These are phyloP conservation scores for Laodelphax striatellus DNA, from an alignment of 1,140 invertebrate genomes.

Conservation along the genomic window DNA sequence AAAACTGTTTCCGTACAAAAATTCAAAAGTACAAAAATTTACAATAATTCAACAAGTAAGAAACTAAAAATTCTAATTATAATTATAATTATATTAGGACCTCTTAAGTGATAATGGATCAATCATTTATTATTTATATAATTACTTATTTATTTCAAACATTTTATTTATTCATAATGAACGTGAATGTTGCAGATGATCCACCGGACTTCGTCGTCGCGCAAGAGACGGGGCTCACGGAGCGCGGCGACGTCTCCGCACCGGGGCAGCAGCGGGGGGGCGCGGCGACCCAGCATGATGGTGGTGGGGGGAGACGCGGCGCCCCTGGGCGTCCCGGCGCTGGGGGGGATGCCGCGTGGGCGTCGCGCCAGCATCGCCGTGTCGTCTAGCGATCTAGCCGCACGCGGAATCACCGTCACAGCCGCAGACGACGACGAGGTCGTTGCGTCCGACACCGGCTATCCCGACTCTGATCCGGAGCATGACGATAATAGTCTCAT, in stretches of 20 bases:
- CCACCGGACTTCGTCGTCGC: conserved; percentile 50
- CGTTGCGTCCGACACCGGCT: conserved; percentile 3
- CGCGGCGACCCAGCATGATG: conserved; percentile 19
- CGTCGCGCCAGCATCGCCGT: conserved; percentile 36
- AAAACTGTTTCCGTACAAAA: too few species aligned
- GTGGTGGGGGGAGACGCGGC: conserved; percentile 31
- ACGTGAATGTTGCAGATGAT: conserved; percentile 35
- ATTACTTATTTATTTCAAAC: too few species aligned
- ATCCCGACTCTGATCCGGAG: conserved; percentile 12
- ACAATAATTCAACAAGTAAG: too few species aligned
- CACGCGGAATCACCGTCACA: conserved; percentile 17
- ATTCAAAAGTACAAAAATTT: too few species aligned
- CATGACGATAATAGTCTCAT: conserved; percentile 10
- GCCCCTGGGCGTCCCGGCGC: conserved; percentile 26
- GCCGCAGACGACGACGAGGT: conserved; percentile 6
- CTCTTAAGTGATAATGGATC: too few species aligned
- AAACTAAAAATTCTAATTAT: too few species aligned
- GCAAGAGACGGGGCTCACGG: conserved; percentile 47
- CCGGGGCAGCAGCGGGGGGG: conserved; percentile 21
- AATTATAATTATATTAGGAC: too few species aligned
- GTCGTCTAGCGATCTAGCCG: conserved; percentile 4
- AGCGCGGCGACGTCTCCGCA: conserved; percentile 50
- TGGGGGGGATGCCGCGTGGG: conserved; percentile 31
- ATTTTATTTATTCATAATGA: too few species aligned
- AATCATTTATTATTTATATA: too few species aligned